phyloP scores from a whole-genome alignment of 2,888 invertebrate species.

The Nebria salina region DNA sequence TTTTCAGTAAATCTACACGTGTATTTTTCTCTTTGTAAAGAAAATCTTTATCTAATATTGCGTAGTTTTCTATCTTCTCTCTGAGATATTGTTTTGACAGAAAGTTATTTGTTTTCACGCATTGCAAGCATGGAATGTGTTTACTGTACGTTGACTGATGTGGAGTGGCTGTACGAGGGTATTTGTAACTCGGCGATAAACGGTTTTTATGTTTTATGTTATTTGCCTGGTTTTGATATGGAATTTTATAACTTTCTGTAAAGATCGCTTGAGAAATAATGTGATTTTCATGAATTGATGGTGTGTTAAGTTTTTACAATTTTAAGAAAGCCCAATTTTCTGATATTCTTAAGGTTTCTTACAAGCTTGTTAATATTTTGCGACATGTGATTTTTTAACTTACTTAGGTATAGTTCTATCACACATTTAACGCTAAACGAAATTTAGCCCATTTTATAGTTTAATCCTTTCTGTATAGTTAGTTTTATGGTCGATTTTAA shows the following conservation, averaged over 20 bases:
- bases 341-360: background rate
- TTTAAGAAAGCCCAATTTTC: background rate
- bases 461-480: no score
- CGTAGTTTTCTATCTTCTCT: background rate
- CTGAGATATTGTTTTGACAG: background rate
- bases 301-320: background rate
- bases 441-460: no score
- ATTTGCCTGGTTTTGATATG: background rate
- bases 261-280: background rate
- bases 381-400: background rate
- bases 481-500: no score
- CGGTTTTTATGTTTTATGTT: background rate
- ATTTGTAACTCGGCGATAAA: background rate
- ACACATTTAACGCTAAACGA: no score
- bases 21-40: no score
- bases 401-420: no score
- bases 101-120: background rate
- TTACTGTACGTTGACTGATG: background rate
- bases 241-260: background rate
- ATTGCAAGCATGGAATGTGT: background rate
- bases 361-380: background rate
- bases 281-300: no score
- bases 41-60: background rate
- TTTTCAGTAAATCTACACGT: no score
- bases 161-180: background rate